Conservation (phyloP, 2,888 invertebrate species). For the Aproaerema taeniolella region DNA sequence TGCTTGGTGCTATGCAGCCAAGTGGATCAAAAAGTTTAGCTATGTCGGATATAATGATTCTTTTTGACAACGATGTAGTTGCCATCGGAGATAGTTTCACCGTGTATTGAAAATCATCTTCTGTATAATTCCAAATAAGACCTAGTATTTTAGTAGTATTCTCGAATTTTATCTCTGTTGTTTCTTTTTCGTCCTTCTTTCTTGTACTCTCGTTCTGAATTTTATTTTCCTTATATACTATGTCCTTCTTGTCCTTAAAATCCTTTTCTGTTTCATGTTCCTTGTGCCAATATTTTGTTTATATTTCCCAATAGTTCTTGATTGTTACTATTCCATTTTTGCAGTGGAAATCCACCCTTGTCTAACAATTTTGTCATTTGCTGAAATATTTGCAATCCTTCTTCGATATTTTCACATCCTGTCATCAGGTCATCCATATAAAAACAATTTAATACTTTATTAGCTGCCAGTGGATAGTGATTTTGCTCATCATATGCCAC, state of each 20-base stretch:
- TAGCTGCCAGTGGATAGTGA: slow-evolving; percentile 6
- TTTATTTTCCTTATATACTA: no score
- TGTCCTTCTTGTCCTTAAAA: neutral
- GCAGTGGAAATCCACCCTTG: slow-evolving; percentile 19
- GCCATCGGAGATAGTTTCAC: neutral
- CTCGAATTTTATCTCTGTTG: neutral
- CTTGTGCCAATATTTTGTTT: neutral
- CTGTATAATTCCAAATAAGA: slow-evolving; percentile 20
- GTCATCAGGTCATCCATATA: slow-evolving; percentile 4
- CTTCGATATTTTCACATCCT: slow-evolving; percentile 14
- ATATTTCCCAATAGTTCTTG: slow-evolving; percentile 4
- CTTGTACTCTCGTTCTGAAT: no score
- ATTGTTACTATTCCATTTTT: slow-evolving; percentile 24
- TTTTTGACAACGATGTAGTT: slow-evolving; percentile 10
- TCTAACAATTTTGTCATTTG: slow-evolving; percentile 5
- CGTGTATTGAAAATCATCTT: slow-evolving; percentile 23
- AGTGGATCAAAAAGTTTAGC: slow-evolving; percentile 19
- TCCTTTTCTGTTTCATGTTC: neutral
- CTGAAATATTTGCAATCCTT: slow-evolving; percentile 12
- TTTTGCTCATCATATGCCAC: slow-evolving; percentile 17
- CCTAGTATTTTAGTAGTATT: slow-evolving; percentile 17
- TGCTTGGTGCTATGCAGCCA: slow-evolving; percentile 17
- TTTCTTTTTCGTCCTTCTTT: neutral
- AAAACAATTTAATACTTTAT: slow-evolving; percentile 17
- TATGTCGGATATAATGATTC: slow-evolving; percentile 16